phyloP scores from a whole-genome alignment of 2,888 invertebrate species.

The Acleris cristana region DNA sequence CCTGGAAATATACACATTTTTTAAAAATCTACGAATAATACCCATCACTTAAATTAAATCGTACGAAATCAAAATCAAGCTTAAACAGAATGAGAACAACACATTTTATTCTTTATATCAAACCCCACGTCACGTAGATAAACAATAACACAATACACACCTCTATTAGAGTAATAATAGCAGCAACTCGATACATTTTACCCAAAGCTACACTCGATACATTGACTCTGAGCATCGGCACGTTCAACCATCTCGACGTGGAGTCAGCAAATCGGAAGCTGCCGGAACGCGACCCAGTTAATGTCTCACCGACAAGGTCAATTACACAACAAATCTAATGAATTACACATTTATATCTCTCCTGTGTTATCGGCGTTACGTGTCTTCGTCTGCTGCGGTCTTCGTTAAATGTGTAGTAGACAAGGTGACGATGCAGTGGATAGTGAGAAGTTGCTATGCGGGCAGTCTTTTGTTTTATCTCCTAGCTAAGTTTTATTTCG shows the following conservation, averaged over 20 bases:
- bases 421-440: conserved; percentile 59
- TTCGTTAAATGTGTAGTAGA: conserved; percentile 30
- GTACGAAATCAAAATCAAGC: too few relatives aligned
- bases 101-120: conserved; percentile 6
- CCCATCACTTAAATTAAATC: too few relatives aligned
- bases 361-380: conserved; percentile 58
- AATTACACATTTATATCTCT: conserved; percentile 46
- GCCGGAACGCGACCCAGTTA: conserved; percentile 29
- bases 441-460: conserved; percentile 63
- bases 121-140: conserved; percentile 11
- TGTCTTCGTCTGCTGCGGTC: conserved; percentile 24
- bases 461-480: conserved; percentile 65
- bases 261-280: conserved; percentile 33
- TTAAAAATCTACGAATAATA: conserved; percentile 25
- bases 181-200: conserved; percentile 30
- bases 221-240: conserved; percentile 25
- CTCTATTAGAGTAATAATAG: conserved; percentile 24
- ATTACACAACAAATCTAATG: conserved; percentile 30
- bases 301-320: conserved; percentile 25
- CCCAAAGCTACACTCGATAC: conserved; percentile 27
- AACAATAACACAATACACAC: conserved; percentile 28
- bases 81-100: not conserved
- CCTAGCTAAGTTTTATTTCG: conserved; percentile 62
- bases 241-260: conserved; percentile 26
- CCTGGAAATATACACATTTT: conserved; percentile 51